Base-by-base conservation (phyloP, 2,113 vertebrate species). In the Ptilonorhynchus violaceus region DNA sequence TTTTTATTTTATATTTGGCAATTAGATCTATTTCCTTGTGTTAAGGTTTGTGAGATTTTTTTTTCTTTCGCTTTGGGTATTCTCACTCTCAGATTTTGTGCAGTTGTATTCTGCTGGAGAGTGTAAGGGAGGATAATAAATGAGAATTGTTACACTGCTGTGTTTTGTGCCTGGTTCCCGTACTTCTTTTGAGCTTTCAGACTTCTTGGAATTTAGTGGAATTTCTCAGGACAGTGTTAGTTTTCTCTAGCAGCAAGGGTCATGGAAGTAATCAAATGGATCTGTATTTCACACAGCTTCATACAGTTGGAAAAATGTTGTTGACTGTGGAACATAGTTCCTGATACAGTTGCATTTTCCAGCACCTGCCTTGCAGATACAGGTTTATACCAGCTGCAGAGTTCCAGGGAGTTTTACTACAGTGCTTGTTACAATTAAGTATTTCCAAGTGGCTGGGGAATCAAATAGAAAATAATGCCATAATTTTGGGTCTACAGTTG, bases 81-180 rank as follows among this genome's bases (percentile, higher is more conserved):
- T 86, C 16, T 52, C 13, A 9, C 16, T 63, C 3, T 70, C 46
- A 49, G 59, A 50, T 92, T 62, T 77, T 84, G 18, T 90, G 33
- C 37, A 70, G 13, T 52, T 82, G 8, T 86, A 7, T 55, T 95
- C 7, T 56, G 39, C n/a, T 85, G 25, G 49, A 83, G 83, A 67
- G 47, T 35, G 16, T 76, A 83, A 52, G 9, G 31, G 35, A 52
- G 9, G 39, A n/a, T 47, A 73, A 31, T 70, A 55, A 64, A 66
- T 27, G 70, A 72, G 33, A 92, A 18, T 33, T 25, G 7, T 47
- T 27, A 35, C 0, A 22, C 7, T 70, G 23, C 42, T 79, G 15
- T 4, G 2, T 2, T 42, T 88, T 79, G 64, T 2, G 4, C 20
- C 19, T 2, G 1, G 13, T 60, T 90, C 21, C 11, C 7, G 2